Base-by-base conservation (phyloP, 2,888 invertebrate genomes). In the Drosophila neotestacea region DNA sequence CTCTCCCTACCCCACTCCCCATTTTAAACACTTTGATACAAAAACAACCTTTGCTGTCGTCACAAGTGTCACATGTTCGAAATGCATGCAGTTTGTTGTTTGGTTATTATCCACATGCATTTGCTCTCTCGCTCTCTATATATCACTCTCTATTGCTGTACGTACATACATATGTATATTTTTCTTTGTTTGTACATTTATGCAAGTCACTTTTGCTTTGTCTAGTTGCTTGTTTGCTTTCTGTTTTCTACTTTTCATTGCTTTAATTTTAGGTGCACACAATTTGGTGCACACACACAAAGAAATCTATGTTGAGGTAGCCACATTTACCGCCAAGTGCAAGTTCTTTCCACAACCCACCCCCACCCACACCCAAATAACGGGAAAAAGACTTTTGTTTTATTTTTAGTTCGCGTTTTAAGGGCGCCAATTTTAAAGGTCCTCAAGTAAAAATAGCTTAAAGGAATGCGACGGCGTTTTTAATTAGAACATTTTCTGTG, bases 131-230 rank as follows among this genome's bases (percentile, higher is more conserved):
- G 30, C 16, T 59, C 50, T 38, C 36, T 67, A 41, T 34, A 16
- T 70, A 55, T 61, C 47, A 22, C 59, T 52, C 41, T 38, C 28
- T 63, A 28, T 1, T 6, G 27, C 28, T 27, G 3, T 22, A 22
- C 22, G 22, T 27, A 51, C 39, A 51, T 42, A 6, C 5, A 51
- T 42, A 51, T 42, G 7, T 6, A 42, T 34, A 51, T 55, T 38
- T 69, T 85, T 74, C 88, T 88, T 89, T 89, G 84, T 80, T 81
- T 77, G 44, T 39, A 30, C 16, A 58, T 85, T 89, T 75, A 22
- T 89, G 89, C 88, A 89, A 85, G 85, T 89, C 85, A 85, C 63
- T 73, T 67, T 51, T 62, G 73, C 79, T 79, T 77, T 85, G 64
- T 71, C 59, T 82, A 56, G 22, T 36, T 34, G 22, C 70, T 62